Percentiles rank a stretch among this genome's conserved stretches.
Evolutionary conservation across 2,888 invertebrate genomes (phyloP).

Genomic region (Phania funesta): DNA sequence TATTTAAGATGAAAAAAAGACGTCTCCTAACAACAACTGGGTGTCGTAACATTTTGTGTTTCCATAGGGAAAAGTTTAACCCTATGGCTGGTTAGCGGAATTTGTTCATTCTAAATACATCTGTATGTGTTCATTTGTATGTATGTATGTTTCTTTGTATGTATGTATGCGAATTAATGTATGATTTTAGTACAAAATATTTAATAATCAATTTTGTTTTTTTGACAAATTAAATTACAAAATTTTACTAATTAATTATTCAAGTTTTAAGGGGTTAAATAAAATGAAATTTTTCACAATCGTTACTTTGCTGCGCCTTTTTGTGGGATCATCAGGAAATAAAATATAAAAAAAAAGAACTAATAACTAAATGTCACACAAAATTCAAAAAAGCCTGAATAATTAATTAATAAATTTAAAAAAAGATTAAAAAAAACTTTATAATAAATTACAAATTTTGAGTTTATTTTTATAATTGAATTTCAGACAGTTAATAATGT

Average conservation of each 20-base stretch:
- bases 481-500: too few relatives aligned
- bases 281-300: too few relatives aligned
- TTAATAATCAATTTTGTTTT: conserved; percentile 6
- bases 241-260: background rate
- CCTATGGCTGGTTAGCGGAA: background rate
- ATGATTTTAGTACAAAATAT: conserved; percentile 29
- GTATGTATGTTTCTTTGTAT: background rate
- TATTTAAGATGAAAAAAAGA: background rate
- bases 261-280: background rate
- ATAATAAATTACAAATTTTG: too few relatives aligned
- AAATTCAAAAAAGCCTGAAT: too few relatives aligned
- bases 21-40: background rate
- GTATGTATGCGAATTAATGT: background rate
- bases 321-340: too few relatives aligned
- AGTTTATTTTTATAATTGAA: too few relatives aligned
- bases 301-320: too few relatives aligned
- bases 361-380: too few relatives aligned
- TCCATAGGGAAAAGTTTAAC: background rate
- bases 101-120: background rate
- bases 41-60: background rate
- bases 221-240: conserved; percentile 51
- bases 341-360: too few relatives aligned
- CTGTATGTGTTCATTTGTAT: background rate
- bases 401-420: too few relatives aligned
- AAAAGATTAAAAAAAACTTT: too few relatives aligned